A percentile compares a stretch with the other conserved stretches of the same genome.
Conservation (phyloP, 2,797 vertebrate species). For the Hippocampus kuda region DNA sequence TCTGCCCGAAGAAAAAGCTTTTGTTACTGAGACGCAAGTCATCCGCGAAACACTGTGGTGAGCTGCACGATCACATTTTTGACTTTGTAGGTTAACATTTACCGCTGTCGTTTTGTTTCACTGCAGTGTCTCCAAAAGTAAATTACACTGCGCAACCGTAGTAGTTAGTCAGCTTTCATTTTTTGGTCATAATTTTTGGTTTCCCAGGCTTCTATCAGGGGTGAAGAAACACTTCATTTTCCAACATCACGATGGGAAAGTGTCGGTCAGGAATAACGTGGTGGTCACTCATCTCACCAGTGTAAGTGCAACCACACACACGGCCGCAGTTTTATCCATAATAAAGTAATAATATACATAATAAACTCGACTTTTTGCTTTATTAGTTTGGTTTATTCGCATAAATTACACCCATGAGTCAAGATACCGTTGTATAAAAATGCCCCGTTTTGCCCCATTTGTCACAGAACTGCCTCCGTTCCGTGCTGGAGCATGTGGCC, state of each 20-base stretch:
- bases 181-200: background rate
- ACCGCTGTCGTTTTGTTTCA: background rate
- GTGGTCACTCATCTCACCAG: conserved; percentile 91
- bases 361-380: too few relatives aligned
- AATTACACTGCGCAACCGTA: background rate
- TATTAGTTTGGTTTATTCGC: too few relatives aligned
- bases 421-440: background rate
- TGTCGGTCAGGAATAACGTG: conserved; percentile 84
- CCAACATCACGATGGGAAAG: conserved; percentile 85
- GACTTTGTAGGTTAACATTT: background rate
- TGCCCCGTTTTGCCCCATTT: background rate
- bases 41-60: conserved; percentile 94
- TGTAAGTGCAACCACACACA: conserved; percentile 64
- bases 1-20: conserved; percentile 81
- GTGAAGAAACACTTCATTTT: conserved; percentile 95
- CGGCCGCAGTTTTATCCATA: background rate
- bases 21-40: conserved; percentile 91
- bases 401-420: background rate
- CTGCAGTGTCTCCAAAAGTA: background rate
- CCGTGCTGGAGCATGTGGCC: conserved; percentile 86
- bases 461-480: conserved; percentile 80
- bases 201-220: conserved; percentile 86
- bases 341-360: background rate
- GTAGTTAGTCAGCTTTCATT: too few relatives aligned
- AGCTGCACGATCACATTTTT: conserved; percentile 40